Evolutionary conservation across 2,888 invertebrate species (phyloP).

Genomic region (Chorisops tibialis): DNA sequence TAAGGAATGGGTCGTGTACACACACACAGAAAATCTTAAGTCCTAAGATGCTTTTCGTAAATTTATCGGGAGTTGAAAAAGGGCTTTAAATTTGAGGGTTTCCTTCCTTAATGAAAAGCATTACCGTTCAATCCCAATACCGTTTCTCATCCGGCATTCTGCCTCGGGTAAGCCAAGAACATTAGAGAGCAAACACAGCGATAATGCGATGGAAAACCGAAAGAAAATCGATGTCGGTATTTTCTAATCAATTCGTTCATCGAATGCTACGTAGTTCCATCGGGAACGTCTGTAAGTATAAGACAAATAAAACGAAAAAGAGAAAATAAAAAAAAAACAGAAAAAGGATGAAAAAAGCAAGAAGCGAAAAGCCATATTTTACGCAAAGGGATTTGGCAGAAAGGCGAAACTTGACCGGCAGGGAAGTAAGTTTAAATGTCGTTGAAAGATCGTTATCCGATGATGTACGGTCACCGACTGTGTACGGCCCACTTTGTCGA

Average conservation of each 20-base stretch:
- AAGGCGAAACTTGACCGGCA: too few relatives aligned
- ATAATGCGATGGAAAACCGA: constrained; percentile 2
- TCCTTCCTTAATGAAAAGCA: constrained; percentile 18
- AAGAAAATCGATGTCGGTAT: constrained; percentile 11
- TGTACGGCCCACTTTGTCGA: too few relatives aligned
- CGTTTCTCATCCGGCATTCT: background rate
- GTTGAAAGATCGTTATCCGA: too few relatives aligned
- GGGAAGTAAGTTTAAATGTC: too few relatives aligned
- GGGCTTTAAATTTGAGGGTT: constrained; percentile 18
- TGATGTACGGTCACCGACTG: too few relatives aligned
- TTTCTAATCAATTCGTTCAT: constrained; percentile 13
- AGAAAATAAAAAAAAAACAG: too few relatives aligned
- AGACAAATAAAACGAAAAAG: too few relatives aligned
- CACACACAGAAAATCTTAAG: background rate
- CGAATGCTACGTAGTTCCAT: background rate
- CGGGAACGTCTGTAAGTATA: too few relatives aligned
- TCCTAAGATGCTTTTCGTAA: background rate
- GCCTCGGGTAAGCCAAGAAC: background rate
- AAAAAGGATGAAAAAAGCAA: too few relatives aligned
- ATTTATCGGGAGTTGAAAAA: background rate
- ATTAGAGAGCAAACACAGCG: constrained; percentile 1
- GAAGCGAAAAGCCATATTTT: too few relatives aligned
- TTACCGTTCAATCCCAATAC: background rate
- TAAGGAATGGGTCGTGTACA: background rate
- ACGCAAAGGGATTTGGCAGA: too few relatives aligned